Evolutionary conservation across 2,797 vertebrate species (phyloP), one percentile per base, ranked within the genome.

Genomic region (Perodicticus potto): DNA sequence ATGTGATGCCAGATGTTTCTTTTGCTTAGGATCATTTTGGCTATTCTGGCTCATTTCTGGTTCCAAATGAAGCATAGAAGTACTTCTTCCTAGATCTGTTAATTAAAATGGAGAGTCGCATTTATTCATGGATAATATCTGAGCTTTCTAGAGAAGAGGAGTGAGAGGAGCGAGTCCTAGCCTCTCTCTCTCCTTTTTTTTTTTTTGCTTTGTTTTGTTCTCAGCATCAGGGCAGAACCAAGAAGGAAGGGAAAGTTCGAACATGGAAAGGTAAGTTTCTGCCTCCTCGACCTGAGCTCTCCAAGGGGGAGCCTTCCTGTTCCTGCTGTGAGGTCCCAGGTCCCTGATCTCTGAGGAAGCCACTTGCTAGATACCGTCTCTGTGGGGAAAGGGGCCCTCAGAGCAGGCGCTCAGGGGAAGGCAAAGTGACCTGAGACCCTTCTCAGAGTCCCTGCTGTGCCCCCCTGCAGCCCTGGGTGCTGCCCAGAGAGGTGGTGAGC

Each of bases 401-500:
- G 49, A 49, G 49, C 3, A 14, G 49, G 49, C 13, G 13, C 49
- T 49, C 49, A 3, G 0, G 3, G 49, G 49, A 49, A 49, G 49
- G 14, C 13, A 49, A 14, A 2, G 13, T 49, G 49, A 49, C 49
- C 49, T 16, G 34, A 70, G 40, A 53, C 7, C 29, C 17, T 57
- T 59, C 27, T 86, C 34, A 23, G 20, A 81, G 81, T n/a, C 17
- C 4, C 65, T 59, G 29, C 23, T 53, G 25, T 32, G 29, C 29
- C 49, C 8, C 8, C 4, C 3, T 13, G 1, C 37, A 7, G 49
- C 3, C 37, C n/a, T 67, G 84, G 16, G 23, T 63, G 27, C 14
- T 25, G 32, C 23, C 19, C 37, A 65, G 1, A 27, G 14, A 43
- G 61, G 29, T 25, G 4, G 3, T 0, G 0, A 67, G 67, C 43